Evolutionary conservation across 1,140 invertebrate genomes (phyloP).

Genomic region (Drosophila melanica): DNA sequence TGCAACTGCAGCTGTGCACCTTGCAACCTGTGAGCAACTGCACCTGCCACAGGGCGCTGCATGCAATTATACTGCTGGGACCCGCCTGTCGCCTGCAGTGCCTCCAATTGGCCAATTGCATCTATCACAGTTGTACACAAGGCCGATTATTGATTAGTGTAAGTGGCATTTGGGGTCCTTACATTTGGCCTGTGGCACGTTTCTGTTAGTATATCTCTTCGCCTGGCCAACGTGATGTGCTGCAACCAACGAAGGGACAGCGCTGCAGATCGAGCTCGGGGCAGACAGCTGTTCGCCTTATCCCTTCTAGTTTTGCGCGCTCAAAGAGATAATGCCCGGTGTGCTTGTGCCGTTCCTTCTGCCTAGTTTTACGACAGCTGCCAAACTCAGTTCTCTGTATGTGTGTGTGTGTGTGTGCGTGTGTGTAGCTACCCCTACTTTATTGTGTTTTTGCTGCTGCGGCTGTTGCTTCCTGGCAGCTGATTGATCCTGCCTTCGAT

Average conservation of each 20-base stretch:
- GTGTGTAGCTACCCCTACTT: conserved; percentile 55
- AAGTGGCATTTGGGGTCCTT: conserved; percentile 60
- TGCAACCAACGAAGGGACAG: not conserved
- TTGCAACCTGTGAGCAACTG: conserved; percentile 29
- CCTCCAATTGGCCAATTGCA: conserved; percentile 59
- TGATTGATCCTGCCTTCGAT: conserved; percentile 73
- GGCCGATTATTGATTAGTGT: conserved; percentile 71
- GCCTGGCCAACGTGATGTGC: conserved; percentile 43
- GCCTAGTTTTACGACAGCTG: conserved; percentile 78
- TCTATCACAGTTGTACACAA: conserved; percentile 35
- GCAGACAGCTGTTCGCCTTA: conserved; percentile 69
- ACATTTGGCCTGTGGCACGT: conserved; percentile 12
- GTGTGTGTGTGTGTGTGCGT: conserved; percentile 11
- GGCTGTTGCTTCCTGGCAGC: conserved; percentile 61
- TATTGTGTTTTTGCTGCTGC: conserved; percentile 41
- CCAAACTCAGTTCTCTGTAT: conserved; percentile 29
- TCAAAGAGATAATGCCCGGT: conserved; percentile 22
- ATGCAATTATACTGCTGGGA: conserved; percentile 39
- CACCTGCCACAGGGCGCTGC: conserved; percentile 20
- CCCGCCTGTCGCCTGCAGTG: conserved; percentile 11
- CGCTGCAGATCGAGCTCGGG: conserved; percentile 7
- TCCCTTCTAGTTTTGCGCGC: conserved; percentile 42
- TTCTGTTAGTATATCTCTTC: no score
- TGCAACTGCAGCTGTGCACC: conserved; percentile 35
- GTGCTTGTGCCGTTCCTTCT: conserved; percentile 41